These are phyloP conservation scores for Corythaixoides concolor DNA, from an alignment of 2,113 vertebrate genomes.

Conservation along the genomic window DNA sequence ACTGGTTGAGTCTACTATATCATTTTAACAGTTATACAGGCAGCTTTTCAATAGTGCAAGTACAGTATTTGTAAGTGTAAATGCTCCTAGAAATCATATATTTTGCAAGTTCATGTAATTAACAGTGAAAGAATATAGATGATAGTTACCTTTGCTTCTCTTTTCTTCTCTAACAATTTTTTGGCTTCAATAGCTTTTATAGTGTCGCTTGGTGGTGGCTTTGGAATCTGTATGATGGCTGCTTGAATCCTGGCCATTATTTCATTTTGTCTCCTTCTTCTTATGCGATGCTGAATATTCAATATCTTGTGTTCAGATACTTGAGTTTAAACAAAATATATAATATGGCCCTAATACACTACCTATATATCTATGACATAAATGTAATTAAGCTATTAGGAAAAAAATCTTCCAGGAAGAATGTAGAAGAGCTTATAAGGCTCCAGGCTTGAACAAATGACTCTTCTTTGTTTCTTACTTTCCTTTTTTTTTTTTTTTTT, in stretches of 20 bases:
- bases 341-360: not conserved
- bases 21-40: not conserved
- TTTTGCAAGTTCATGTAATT: not conserved
- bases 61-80: not conserved
- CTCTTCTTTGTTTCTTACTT: not conserved
- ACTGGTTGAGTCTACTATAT: not conserved
- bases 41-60: not conserved
- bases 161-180: constrained; percentile 75
- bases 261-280: constrained; percentile 76
- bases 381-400: not conserved
- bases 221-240: constrained; percentile 77
- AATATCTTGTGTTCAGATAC: constrained; percentile 7
- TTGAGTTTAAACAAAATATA: not conserved
- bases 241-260: constrained; percentile 78
- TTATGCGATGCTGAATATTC: constrained; percentile 68
- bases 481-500: too few relatives aligned
- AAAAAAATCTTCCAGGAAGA: not conserved
- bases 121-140: not conserved
- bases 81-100: not conserved
- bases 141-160: constrained; percentile 81
- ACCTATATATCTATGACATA: not conserved
- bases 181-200: constrained; percentile 72
- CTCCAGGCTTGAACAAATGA: not conserved
- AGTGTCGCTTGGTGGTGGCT: constrained; percentile 67
- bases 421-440: not conserved